phyloP scores from a whole-genome alignment of 1,140 invertebrate species.

The Episyrphus balteatus region DNA sequence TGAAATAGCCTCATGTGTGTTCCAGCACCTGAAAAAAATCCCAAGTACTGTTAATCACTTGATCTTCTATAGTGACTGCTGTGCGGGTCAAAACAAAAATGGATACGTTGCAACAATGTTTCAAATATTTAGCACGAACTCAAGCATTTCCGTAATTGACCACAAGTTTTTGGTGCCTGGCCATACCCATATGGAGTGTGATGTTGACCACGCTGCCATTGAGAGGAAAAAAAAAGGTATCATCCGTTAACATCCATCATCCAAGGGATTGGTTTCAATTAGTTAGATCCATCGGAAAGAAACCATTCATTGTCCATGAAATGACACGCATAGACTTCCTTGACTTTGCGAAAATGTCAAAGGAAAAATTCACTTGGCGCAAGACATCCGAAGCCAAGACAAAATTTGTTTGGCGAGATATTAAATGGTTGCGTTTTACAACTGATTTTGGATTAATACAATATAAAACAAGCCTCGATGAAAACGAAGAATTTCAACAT shows the following conservation, averaged over 20 bases:
- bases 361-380: constrained; percentile 1
- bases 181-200: constrained; percentile 27
- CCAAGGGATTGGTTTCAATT: too few relatives aligned
- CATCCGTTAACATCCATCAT: constrained; percentile 10
- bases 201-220: constrained; percentile 22
- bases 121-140: constrained; percentile 5
- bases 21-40: constrained; percentile 14
- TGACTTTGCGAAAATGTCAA: constrained; percentile 2
- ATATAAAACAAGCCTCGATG: not conserved
- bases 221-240: constrained; percentile 19
- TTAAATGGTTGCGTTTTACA: constrained; percentile 3
- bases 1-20: constrained; percentile 16
- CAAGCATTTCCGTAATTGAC: constrained; percentile 9
- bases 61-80: constrained; percentile 27
- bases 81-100: constrained; percentile 32
- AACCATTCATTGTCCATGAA: not conserved
- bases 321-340: not conserved
- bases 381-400: not conserved
- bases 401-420: constrained; percentile 2
- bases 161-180: constrained; percentile 32
- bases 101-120: constrained; percentile 17
- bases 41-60: constrained; percentile 10
- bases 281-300: constrained; percentile 4
- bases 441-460: constrained; percentile 1
- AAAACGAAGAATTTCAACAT: not conserved